Conservation (phyloP, 2,797 vertebrate species). For the Microchirus variegatus region DNA sequence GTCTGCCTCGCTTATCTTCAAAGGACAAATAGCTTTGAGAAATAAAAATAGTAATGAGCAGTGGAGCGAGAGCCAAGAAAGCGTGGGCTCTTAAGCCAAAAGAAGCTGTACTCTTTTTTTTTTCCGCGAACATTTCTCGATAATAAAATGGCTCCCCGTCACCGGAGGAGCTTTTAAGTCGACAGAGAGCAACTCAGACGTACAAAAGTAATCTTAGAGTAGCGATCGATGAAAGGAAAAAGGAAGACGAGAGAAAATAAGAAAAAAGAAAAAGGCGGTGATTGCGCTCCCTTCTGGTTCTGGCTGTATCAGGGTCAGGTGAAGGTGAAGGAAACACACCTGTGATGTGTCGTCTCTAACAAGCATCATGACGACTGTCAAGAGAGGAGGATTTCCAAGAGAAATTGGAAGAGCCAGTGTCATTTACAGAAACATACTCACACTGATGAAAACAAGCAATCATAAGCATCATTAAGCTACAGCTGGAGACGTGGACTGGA, state of each 20-base stretch:
- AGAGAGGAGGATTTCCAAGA: neutral
- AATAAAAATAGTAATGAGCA: constrained; percentile 17
- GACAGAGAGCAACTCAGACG: too few relatives aligned
- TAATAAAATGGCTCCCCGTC: too few relatives aligned
- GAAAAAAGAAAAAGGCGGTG: neutral
- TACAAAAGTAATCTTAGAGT: too few relatives aligned
- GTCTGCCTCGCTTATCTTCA: constrained; percentile 53
- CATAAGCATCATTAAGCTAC: too few relatives aligned
- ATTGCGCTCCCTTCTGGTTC: neutral
- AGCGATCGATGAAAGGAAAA: too few relatives aligned
- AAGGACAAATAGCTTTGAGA: constrained; percentile 40
- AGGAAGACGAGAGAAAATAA: too few relatives aligned
- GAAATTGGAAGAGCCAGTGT: too few relatives aligned
- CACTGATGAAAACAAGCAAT: too few relatives aligned
- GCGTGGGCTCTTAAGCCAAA: constrained; percentile 15
- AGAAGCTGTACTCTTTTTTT: neutral
- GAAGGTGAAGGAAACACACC: neutral
- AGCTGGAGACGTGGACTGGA: too few relatives aligned
- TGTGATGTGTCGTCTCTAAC: neutral
- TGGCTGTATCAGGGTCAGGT: neutral
- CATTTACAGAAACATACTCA: too few relatives aligned
- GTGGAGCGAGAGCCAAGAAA: neutral
- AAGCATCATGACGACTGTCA: neutral
- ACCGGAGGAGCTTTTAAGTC: too few relatives aligned
- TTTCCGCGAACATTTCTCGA: too few relatives aligned